phyloP scores from a whole-genome alignment of 2,797 vertebrate species.

The Parauchenoglanis ngamensis region DNA sequence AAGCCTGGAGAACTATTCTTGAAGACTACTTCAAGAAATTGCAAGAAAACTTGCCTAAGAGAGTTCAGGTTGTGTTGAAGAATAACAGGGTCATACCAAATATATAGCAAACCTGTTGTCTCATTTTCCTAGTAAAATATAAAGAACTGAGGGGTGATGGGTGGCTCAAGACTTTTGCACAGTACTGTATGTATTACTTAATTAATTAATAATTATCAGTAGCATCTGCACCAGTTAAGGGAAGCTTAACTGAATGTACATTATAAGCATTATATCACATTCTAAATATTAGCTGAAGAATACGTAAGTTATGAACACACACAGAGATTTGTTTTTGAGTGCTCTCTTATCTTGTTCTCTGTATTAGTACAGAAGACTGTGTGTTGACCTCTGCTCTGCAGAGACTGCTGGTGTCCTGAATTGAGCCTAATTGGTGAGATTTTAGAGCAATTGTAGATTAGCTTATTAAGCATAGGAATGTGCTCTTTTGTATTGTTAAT shows the following conservation, averaged over 20 bases:
- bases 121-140: too few relatives aligned
- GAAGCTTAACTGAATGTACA: background rate
- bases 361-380: background rate
- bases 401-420: background rate
- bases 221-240: background rate
- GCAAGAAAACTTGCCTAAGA: too few relatives aligned
- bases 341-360: background rate
- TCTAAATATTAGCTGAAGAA: background rate
- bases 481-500: background rate
- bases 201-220: background rate
- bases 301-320: background rate
- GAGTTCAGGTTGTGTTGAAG: too few relatives aligned
- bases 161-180: too few relatives aligned
- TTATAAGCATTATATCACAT: too few relatives aligned
- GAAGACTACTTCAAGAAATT: too few relatives aligned
- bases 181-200: too few relatives aligned
- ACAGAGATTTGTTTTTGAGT: background rate
- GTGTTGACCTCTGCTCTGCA: background rate
- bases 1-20: too few relatives aligned
- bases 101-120: too few relatives aligned
- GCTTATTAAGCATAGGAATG: too few relatives aligned
- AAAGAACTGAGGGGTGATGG: too few relatives aligned
- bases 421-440: background rate
- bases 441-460: slow-evolving; percentile 9
- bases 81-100: too few relatives aligned